Percentiles rank a stretch among this genome's conserved stretches.
phyloP scores from a whole-genome alignment of 2,113 vertebrate genomes.

The Centropus bengalensis region DNA sequence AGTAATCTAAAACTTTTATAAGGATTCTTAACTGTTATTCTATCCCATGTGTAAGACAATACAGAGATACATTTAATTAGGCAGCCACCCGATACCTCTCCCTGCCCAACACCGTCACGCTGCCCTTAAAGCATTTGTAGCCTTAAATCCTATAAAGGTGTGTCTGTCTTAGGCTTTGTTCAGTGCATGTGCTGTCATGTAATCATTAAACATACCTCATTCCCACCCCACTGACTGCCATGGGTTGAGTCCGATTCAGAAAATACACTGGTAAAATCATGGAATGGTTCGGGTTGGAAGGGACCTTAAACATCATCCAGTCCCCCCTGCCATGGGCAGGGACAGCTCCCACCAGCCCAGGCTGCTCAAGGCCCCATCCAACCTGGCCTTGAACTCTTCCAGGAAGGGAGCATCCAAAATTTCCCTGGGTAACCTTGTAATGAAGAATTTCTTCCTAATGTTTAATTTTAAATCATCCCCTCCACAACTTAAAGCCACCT shows the following conservation, averaged over 20 bases:
- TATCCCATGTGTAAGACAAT: conserved; percentile 79
- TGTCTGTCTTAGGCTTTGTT: not conserved
- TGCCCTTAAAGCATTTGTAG: conserved; percentile 21
- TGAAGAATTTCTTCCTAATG: no score
- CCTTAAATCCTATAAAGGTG: conserved; percentile 14
- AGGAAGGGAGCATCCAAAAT: no score
- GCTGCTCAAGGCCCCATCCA: no score
- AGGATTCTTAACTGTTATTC: conserved; percentile 79
- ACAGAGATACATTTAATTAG: conserved; percentile 78
- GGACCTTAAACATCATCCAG: no score
- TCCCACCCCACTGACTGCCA: not conserved
- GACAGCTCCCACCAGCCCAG: no score
- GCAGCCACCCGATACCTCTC: conserved; percentile 64
- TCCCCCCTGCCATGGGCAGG: no score
- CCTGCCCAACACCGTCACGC: conserved; percentile 15
- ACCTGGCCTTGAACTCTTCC: no score
- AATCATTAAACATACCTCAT: not conserved
- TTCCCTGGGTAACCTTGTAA: no score
- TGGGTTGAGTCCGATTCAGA: not conserved
- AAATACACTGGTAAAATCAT: not conserved
- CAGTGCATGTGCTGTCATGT: not conserved
- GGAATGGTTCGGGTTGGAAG: no score
- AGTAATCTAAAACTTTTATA: conserved; percentile 79
- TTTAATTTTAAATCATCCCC: no score
- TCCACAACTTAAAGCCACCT: no score